Evolutionary conservation across 2,113 vertebrate species (phyloP).

Genomic region (Otis tarda): DNA sequence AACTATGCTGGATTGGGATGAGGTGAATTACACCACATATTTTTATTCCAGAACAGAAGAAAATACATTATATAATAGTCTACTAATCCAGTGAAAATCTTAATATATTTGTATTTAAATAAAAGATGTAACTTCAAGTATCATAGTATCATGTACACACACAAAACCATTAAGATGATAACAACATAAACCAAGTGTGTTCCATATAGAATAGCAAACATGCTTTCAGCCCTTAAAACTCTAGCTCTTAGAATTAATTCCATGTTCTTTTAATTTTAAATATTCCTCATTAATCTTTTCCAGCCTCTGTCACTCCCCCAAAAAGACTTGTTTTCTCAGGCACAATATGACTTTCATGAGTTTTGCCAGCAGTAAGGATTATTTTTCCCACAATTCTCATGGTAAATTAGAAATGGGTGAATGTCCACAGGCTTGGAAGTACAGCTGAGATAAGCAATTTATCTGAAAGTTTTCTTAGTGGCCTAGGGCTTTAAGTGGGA

Average conservation of each 20-base stretch:
- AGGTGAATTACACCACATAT: neutral
- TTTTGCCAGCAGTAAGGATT: constrained; percentile 4
- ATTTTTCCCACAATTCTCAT: constrained; percentile 2
- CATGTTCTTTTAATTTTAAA: neutral
- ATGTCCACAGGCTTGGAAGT: neutral
- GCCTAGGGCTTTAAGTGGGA: neutral
- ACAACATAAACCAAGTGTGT: neutral
- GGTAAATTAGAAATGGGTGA: neutral
- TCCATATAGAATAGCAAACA: neutral
- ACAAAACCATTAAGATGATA: neutral
- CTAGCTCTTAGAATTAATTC: neutral
- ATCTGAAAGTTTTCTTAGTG: neutral
- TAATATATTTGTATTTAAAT: neutral
- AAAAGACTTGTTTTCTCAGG: neutral
- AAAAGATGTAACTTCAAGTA: neutral
- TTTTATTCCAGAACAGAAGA: neutral
- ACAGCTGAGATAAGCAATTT: constrained; percentile 7
- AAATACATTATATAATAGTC: neutral
- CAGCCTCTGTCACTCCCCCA: rapidly evolving
- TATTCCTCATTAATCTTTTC: neutral
- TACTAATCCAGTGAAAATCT: neutral
- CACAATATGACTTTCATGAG: neutral
- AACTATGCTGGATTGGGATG: neutral
- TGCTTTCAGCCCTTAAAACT: neutral
- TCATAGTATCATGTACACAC: neutral